Base-by-base conservation (phyloP, 2,888 invertebrate genomes). In the Chesias legatella region DNA sequence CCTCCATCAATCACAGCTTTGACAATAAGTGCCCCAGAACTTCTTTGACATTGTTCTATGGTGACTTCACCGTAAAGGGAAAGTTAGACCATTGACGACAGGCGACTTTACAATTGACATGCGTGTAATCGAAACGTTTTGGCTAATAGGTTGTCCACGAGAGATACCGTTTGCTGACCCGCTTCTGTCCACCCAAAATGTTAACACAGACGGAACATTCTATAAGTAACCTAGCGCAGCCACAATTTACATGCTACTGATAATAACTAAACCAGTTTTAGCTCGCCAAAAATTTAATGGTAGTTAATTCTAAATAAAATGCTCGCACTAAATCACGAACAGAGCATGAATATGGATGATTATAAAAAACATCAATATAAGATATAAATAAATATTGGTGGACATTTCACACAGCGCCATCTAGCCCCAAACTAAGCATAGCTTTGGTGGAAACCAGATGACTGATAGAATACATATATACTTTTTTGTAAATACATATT, bases 161-260 rank as follows among this genome's bases (percentile, higher is more conserved):
- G 66, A 60, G 58, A 41, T 56, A 79, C 82, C 60, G 82, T 77
- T 82, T 80, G 37, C 28, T 56, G 80, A 66, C 80, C 77, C 58
- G 74, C 71, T 72, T 74, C n/a, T 60, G 55, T 55, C 56, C 60
- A 48, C 57, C 63, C 49, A 60, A 60, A 68, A 64, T 52, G 43
- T 50, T 51, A 60, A 47, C 44, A 41, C 47, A 38, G 50, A 56
- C 39, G 38, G 39, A 48, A 49, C 44, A 53, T 48, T 21, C 40
- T 40, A 35, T 29, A 31, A 30, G 28, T 31, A 30, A 28, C 31
- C 21, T n/a, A 20, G 37, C 13, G 2, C 13, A 2, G 13, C 3
- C 13, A 17, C 2, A 17, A 17, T 17, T 25, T 33, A n/a, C 17
- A 24, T 24, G 20, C 27, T 24, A 10, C 33, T 30, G 20, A 24